Evolutionary conservation across 2,888 invertebrate species (phyloP), one percentile per base, ranked within the genome.

Genomic region (Phaonia tiefii): DNA sequence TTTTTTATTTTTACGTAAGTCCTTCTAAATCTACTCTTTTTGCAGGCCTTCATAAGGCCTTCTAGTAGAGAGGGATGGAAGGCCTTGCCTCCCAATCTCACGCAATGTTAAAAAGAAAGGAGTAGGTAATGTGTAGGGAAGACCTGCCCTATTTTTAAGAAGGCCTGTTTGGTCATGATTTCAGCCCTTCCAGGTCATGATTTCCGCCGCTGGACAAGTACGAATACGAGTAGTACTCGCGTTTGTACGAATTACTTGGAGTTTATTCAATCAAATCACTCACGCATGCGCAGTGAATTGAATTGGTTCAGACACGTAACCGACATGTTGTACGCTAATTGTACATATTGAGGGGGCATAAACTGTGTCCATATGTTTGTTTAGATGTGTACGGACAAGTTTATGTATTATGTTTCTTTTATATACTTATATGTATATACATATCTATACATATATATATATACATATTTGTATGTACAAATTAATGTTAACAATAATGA

Each of bases 251-350:
- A 20, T 49, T n/a, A 8, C 31, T 31, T 31, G 31, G 8, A 31
- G 8, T 54, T 54, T 8, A 25, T 54, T 54, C 54, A 54, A 54
- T 54, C n/a, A 54, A 54, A 54, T 25, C 51, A 51, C 20, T 44
- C 44, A 44, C 44, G 17, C 25, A 75, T 75, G 75, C 75, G 75
- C 69, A 72, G 69, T 75, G 54, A 75, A 80, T 75, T 73, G 71
- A 31, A 58, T 79, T 65, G 77, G 13, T 54, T 31, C 67, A 72
- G 63, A 66, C 69, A 67, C 66, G 67, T 56, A 69, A 54, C 54
- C 31, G 31, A 31, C 31, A 31, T 31, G 31, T 31, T 67, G 31
- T 42, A 67, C 49, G 60, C 51, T 42, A 67, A 54, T 31, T 51
- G 10, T 51, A 54, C 37, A 17, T 15, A 8, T 31, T 31, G 31